Evolutionary conservation across 2,113 vertebrate genomes (phyloP).

Genomic region (Machaerirhynchus nigripectus): DNA sequence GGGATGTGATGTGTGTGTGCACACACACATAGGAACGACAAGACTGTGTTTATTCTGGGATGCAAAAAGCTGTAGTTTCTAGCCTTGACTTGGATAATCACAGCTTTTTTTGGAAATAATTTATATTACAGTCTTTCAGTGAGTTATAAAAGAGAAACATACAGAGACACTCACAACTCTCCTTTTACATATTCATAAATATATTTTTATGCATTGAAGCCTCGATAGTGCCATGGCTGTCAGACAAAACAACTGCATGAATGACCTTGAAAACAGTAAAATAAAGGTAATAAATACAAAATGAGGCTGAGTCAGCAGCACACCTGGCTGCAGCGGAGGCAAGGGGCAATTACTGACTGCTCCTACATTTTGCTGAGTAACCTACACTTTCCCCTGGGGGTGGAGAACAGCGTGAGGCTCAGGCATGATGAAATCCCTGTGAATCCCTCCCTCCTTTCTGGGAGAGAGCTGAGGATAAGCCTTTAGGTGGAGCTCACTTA

Average conservation of each 20-base stretch:
- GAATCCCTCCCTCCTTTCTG: background rate
- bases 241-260: background rate
- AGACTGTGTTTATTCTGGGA: background rate
- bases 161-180: background rate
- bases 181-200: background rate
- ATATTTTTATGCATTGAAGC: background rate
- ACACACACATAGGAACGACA: background rate
- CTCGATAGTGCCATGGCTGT: background rate
- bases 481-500: constrained; percentile 71
- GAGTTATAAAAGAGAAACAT: background rate
- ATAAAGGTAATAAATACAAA: background rate
- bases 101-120: background rate
- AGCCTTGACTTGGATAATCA: background rate
- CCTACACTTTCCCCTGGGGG: background rate
- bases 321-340: background rate
- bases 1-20: too few relatives aligned
- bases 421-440: background rate
- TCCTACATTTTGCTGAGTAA: background rate
- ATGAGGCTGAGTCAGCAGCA: background rate
- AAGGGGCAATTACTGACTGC: background rate
- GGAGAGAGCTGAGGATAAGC: background rate
- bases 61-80: background rate
- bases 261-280: background rate
- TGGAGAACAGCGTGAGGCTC: background rate
- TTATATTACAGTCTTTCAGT: background rate